Base-by-base conservation (phyloP, 2,888 invertebrate species). In the Salticus scenicus region DNA sequence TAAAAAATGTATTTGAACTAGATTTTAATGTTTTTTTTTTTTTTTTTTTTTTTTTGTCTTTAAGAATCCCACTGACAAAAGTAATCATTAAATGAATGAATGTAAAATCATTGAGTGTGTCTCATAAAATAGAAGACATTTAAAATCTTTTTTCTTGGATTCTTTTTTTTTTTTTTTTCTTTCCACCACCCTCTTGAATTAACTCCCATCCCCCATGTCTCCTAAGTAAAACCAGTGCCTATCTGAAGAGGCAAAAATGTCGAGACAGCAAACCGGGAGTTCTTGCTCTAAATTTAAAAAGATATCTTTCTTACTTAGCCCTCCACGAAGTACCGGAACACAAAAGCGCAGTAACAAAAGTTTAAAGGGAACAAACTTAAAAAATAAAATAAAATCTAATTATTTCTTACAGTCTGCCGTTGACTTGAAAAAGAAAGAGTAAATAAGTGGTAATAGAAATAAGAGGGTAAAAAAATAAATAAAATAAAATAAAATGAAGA, bases 331-430 rank as follows among this genome's bases (percentile, higher is more conserved):
- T 7, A 24, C 57, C 57, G 57, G 12, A 57, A 57, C 57, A 57
- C 57, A 57, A 57, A 57, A 57, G 57, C 20, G 24, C 57, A 57
- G 57, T 24, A 57, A 57, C 57, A 57, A 57, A 57, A 57, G 57
- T 57, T 57, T 57, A 5, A 24, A 57, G 57, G 57, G 57, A 12
- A 24, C 20, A 24, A 57, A 57, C 57, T 57, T 57, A 20, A 33
- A 37, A 33, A 69, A 70, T 33, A 33, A 37, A 70, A 70, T 70
- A 33, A 28, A 70, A 70, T 70, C 70, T 70, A 70, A 70, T 70
- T 70, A 70, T 70, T 70, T 70, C 42, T 42, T 70, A 70, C 42
- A 28, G 28, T 42, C 42, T 28, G n/a, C 28, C 28, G 70, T 70
- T 24, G 70, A 42, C 42, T 70, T 24, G 41, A 33, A 67, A 67